Base-by-base conservation (phyloP, 1,140 invertebrate species). In the Drosophila triauraria region DNA sequence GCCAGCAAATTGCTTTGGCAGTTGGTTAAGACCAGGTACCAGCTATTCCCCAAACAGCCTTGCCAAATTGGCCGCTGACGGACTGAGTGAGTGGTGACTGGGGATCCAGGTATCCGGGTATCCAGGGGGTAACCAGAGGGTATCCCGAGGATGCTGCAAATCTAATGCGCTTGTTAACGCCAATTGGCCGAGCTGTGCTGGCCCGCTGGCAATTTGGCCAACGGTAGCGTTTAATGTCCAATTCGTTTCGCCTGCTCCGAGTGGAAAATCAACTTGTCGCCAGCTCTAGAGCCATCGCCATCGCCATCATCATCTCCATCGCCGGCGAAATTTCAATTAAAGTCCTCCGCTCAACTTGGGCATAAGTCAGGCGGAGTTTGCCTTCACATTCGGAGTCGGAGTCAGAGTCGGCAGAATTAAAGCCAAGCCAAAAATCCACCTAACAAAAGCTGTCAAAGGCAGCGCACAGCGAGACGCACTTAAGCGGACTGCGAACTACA, bases 171-270 rank as follows among this genome's bases (percentile, higher is more conserved):
- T 87, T 87, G 84, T 87, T 88, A 87, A 87, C 84, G 84, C 84
- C 84, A 88, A 88, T 80, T 85, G 82, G 68, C 70, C 78, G 63
- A 68, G 72, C 75, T 78, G 82, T 86, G 82, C 63, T 81, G 67
- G 71, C 70, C 69, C 51, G 62, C 46, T 86, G 70, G 78, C 82
- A 86, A 86, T 86, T 86, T 87, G 84, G 84, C 85, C 85, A 90
- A 90, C 85, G 85, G 85, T 90, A 90, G 85, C 85, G 75, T 90
- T 90, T 90, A 90, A 90, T 90, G 85, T 90, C 85, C 85, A 90
- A 90, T 90, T 90, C 85, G 85, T 82, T 88, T 90, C 75, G 80
- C 78, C 60, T 59, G 51, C 40, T 40, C 59, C 56, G 48, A 81
- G 85, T 90, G 81, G 85, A 84, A 90, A 90, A 90, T 90, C 81